Evolutionary conservation across 1,140 invertebrate species (phyloP), one percentile per base, ranked within the genome.

Genomic region (Danaus melanippus): DNA sequence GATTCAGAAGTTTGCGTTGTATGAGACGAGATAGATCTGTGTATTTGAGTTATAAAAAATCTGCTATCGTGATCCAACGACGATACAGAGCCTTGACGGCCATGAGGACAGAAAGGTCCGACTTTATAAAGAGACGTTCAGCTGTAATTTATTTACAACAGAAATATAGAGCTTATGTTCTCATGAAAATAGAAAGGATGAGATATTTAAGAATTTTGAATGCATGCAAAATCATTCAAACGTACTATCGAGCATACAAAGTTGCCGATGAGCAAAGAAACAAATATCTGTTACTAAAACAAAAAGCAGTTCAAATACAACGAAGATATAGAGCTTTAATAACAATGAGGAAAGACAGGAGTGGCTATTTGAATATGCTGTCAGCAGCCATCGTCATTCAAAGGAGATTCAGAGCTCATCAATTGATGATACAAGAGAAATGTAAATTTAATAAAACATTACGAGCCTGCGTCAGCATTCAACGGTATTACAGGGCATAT

Each of bases 61-160:
- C 84, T 8, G 76, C 76, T 17, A 61, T 86, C 10, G 46, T 64
- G 0, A 62, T 92, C n/a, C 91, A 93, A 67, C 62, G 53, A 1
- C 86, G 79, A 55, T 92, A 80, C 69, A 87, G 84, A 59, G 82
- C 84, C 12, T 60, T 82, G 47, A 66, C 60, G 7, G 56, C 72
- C 47, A 72, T 84, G 64, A 79, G 67, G 46, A 53, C 44, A 49
- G 43, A 61, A 15, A 63, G 66, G 56, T 49, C 50, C 40, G 53
- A 49, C 0, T 71, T 62, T 46, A 21, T 55, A 60, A 60, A 62
- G 32, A 52, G 55, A 57, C 58, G 43, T 10, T 45, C 56, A 15
- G 46, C 70, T 15, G 46, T 60, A 12, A 58, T 65, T 9, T 47
- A 48, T 12, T 50, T 74, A 41, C 74, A 77, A 66, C 69, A 46